Percentiles rank a stretch among this genome's conserved stretches.
These are phyloP conservation scores for Drosophila parthenogenetica DNA, from an alignment of 2,888 invertebrate genomes.

Conservation along the genomic window DNA sequence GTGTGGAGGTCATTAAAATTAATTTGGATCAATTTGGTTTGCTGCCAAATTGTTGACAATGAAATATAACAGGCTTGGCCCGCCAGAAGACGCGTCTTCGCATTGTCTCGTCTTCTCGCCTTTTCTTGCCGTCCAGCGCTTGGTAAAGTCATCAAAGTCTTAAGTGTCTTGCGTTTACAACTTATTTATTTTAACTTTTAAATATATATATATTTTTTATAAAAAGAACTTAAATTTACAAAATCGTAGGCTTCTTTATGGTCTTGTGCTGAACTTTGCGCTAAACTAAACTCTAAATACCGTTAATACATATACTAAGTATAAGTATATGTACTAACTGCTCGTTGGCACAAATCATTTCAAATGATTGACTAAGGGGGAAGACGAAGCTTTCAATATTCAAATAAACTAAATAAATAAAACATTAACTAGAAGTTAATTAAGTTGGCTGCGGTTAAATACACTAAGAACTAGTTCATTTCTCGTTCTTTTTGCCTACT, in stretches of 20 bases:
- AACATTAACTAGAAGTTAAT: conserved; percentile 1
- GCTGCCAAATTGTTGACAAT: conserved; percentile 84
- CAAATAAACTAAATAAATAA: conserved; percentile 7
- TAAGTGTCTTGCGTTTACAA: conserved; percentile 67
- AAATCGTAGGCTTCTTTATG: conserved; percentile 65
- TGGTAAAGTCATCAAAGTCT: conserved; percentile 72
- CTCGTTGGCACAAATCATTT: conserved; percentile 58
- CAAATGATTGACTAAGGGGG: conserved; percentile 54
- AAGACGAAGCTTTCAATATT: conserved; percentile 36
- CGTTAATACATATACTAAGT: conserved; percentile 16
- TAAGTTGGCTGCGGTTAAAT: neutral
- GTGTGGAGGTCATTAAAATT: conserved; percentile 83
- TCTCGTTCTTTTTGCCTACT: conserved; percentile 41
- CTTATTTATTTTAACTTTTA: conserved; percentile 62
- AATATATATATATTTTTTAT: conserved; percentile 24
- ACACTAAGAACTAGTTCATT: conserved; percentile 16
- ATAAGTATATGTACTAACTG: conserved; percentile 10
- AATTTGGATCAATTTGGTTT: conserved; percentile 84
- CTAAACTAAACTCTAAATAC: conserved; percentile 53
- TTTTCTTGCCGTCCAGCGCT: conserved; percentile 1
- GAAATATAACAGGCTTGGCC: conserved; percentile 73
- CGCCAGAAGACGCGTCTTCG: conserved; percentile 25
- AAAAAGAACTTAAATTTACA: conserved; percentile 54
- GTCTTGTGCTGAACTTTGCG: conserved; percentile 28
- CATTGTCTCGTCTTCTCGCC: neutral